Conservation (phyloP, 1,140 invertebrate species). For the Drosophila takahashii region DNA sequence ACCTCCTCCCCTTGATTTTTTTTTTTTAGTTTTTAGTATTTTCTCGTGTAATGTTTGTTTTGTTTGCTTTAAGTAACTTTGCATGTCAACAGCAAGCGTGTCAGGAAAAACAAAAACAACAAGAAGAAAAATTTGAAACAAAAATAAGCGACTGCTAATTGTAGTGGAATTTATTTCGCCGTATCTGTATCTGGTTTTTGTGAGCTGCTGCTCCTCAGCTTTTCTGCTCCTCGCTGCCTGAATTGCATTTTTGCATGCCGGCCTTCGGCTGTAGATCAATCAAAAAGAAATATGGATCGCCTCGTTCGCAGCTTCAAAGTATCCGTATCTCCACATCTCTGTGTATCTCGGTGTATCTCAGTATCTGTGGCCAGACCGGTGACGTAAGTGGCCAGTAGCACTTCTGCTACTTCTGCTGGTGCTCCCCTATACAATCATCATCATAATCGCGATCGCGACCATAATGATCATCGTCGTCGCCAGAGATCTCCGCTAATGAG, state of each 20-base stretch:
- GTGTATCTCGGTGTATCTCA: conserved; percentile 11
- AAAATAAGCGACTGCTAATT: conserved; percentile 76
- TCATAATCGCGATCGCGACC: conserved; percentile 30
- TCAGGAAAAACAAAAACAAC: conserved; percentile 30
- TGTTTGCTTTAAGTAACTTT: conserved; percentile 72
- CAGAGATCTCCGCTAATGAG: conserved; percentile 50
- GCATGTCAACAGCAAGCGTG: conserved; percentile 68
- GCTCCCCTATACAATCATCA: conserved; percentile 43
- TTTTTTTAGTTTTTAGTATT: conserved; percentile 23
- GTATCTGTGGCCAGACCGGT: conserved; percentile 33
- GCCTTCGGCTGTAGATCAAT: conserved; percentile 81
- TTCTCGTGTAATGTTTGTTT: conserved; percentile 40
- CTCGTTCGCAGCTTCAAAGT: conserved; percentile 48
- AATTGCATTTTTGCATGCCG: conserved; percentile 81
- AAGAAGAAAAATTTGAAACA: conserved; percentile 24
- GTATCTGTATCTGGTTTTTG: conserved; percentile 55
- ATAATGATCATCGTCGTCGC: conserved; percentile 42
- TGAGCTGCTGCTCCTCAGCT: conserved; percentile 54
- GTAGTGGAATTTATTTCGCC: conserved; percentile 70
- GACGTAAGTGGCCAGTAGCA: conserved; percentile 49
- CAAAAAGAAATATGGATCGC: conserved; percentile 63
- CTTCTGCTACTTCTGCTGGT: conserved; percentile 31
- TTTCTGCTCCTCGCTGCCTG: conserved; percentile 45
- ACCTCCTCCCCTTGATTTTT: conserved; percentile 50
- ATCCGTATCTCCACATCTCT: conserved; percentile 29